These are phyloP conservation scores for Mythimna ferrago DNA, from an alignment of 2,888 invertebrate species.

Conservation along the genomic window DNA sequence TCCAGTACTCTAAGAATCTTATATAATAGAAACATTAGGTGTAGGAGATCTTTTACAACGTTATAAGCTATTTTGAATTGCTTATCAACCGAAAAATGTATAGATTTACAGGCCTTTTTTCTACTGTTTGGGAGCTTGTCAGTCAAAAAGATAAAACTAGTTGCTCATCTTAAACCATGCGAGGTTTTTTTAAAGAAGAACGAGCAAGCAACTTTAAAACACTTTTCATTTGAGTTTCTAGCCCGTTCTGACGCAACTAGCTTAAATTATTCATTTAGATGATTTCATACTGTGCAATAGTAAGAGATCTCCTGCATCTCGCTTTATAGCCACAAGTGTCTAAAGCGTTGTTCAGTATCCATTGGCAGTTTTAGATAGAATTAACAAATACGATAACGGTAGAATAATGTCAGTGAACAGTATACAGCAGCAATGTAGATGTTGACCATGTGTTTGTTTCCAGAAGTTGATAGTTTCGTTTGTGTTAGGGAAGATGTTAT, in stretches of 20 bases:
- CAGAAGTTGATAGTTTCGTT: neutral
- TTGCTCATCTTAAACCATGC: neutral
- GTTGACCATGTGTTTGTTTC: neutral
- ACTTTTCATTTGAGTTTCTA: neutral
- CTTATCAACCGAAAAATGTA: neutral
- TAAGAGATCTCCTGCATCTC: constrained; percentile 21
- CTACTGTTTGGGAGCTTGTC: no score
- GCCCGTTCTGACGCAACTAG: neutral
- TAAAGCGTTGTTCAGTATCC: constrained; percentile 16
- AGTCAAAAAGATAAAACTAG: neutral
- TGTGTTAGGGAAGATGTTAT: constrained; percentile 9
- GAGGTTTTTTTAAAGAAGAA: neutral
- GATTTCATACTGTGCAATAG: neutral
- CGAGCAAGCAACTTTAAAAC: neutral
- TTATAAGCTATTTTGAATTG: no score
- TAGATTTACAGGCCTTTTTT: neutral
- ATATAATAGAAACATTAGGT: neutral
- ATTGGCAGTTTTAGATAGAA: constrained; percentile 21
- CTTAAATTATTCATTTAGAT: neutral
- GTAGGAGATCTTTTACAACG: neutral
- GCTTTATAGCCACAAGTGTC: neutral
- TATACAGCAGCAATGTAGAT: constrained; percentile 10
- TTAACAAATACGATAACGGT: constrained; percentile 18
- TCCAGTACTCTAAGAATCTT: neutral
- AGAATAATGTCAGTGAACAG: constrained; percentile 7